Evolutionary conservation across 2,797 vertebrate species (phyloP).

Genomic region (Hemitrygon akajei): DNA sequence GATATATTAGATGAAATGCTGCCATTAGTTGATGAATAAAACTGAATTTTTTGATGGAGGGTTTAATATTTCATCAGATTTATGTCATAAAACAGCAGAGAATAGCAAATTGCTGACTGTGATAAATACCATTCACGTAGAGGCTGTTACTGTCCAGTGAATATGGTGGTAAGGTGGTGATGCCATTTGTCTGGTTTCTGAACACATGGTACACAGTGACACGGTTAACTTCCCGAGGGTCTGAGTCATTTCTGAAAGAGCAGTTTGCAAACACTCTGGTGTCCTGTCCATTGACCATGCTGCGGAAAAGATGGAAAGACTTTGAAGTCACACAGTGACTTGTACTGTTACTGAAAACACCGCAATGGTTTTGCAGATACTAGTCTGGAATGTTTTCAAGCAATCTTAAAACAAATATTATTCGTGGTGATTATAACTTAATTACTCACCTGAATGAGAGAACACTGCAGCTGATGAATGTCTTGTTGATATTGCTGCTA

Average conservation of each 20-base stretch:
- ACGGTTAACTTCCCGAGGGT: background rate
- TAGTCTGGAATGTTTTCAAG: no score
- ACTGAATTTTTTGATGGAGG: background rate
- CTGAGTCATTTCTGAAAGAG: conserved; percentile 4
- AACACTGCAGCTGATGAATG: background rate
- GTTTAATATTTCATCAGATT: background rate
- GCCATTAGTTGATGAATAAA: no score
- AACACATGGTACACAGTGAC: background rate
- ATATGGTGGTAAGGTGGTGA: conserved; percentile 11
- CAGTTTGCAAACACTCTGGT: background rate
- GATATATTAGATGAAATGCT: no score
- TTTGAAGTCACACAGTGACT: no score
- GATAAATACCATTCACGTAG: background rate
- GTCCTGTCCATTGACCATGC: background rate
- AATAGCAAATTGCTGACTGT: no score
- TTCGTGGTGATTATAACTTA: no score
- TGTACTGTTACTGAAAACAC: no score
- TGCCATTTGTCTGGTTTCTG: background rate
- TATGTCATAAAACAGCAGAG: background rate
- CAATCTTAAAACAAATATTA: no score
- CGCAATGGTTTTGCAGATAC: no score
- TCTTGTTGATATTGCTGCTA: background rate
- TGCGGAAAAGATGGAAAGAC: background rate
- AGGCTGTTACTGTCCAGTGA: conserved; percentile 20
- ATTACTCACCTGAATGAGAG: background rate